A percentile compares a stretch with the other conserved stretches of the same genome.
Conservation (phyloP, 2,113 vertebrate species). For the Rhabdomys dilectus region DNA sequence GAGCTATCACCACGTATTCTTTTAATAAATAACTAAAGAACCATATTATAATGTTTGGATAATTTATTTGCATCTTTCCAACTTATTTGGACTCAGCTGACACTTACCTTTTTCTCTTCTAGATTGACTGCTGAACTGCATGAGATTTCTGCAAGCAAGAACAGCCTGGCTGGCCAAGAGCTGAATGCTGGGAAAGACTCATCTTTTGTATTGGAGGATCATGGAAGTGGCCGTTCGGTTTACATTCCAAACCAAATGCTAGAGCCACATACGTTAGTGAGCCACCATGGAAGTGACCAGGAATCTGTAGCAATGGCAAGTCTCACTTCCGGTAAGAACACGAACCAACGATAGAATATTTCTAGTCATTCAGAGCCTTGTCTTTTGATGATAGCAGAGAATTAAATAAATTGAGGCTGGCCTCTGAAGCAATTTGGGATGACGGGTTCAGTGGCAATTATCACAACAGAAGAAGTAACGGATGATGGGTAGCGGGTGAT, state of each 20-base stretch:
- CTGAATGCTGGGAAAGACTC: background rate
- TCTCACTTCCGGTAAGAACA: slow-evolving; percentile 76
- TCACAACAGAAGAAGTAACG: background rate
- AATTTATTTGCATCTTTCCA: background rate
- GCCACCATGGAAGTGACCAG: slow-evolving; percentile 24
- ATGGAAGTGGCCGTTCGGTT: background rate
- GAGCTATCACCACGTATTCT: background rate
- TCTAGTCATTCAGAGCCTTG: background rate
- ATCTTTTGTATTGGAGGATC: background rate
- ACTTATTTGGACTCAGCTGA: background rate
- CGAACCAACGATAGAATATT: slow-evolving; percentile 13
- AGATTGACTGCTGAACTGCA: slow-evolving; percentile 9
- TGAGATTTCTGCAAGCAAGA: background rate
- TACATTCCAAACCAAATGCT: slow-evolving; percentile 25
- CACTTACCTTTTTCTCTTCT: background rate
- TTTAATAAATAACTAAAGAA: slow-evolving; percentile 38
- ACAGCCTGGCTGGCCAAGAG: background rate
- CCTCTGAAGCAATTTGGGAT: background rate
- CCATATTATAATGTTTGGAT: background rate
- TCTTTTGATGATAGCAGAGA: background rate
- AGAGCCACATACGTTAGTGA: slow-evolving; percentile 9
- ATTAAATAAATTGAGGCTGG: background rate
- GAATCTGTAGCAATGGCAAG: background rate
- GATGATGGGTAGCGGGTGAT: background rate
- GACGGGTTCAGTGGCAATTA: background rate